Percentiles rank a stretch among this genome's conserved stretches.
Conservation (phyloP, 2,113 vertebrate species). For the Xenus cinereus region DNA sequence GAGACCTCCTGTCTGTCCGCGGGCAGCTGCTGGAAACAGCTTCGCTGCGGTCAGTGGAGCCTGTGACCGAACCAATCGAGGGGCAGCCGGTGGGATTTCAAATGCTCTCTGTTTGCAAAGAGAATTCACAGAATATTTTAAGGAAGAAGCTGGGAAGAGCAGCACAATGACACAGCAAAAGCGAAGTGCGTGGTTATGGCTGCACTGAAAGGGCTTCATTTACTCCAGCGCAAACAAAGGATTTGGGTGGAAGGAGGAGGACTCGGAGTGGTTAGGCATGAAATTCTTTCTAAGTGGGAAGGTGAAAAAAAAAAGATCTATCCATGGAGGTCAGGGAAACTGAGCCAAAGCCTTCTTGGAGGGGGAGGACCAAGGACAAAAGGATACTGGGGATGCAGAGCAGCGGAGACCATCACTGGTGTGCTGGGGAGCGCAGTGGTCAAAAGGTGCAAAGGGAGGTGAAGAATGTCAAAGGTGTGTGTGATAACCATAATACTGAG, state of each 20-base stretch:
- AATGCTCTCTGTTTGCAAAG: not conserved
- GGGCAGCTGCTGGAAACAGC: not conserved
- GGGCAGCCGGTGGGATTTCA: not conserved
- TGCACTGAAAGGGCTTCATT: not conserved
- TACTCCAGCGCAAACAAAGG: not conserved
- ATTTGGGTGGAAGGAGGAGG: not conserved
- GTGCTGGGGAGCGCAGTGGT: not conserved
- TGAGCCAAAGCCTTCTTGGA: not conserved
- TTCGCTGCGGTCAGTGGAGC: not conserved
- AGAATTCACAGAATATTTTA: not conserved
- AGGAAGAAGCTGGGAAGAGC: not conserved
- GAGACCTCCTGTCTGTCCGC: not conserved
- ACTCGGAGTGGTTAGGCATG: not conserved
- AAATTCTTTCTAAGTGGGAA: not conserved
- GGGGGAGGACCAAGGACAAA: not conserved
- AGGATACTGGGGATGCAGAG: not conserved
- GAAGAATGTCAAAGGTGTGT: not conserved
- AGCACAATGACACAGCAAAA: not conserved
- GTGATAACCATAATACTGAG: not conserved
- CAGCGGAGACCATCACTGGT: accelerated
- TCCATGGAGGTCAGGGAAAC: not conserved
- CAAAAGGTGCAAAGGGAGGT: not conserved
- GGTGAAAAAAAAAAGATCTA: not conserved
- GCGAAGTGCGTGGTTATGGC: not conserved
- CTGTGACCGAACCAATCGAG: not conserved